phyloP scores from a whole-genome alignment of 2,888 invertebrate genomes.

The Prenolepis imparis region DNA sequence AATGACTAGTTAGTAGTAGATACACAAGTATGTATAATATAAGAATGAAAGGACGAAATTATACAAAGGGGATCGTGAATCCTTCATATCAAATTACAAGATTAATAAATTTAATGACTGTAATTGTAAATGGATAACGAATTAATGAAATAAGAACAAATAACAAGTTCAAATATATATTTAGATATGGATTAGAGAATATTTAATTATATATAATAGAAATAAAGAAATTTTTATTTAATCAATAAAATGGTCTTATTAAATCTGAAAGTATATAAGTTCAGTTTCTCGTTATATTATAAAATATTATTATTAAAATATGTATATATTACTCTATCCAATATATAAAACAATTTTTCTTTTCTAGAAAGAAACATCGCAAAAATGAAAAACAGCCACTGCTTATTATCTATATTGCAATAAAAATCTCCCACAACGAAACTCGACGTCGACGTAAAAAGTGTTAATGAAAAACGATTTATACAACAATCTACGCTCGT shows the following conservation, averaged over 20 bases:
- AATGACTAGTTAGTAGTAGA: background rate
- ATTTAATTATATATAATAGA: background rate
- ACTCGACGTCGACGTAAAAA: background rate
- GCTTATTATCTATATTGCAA: background rate
- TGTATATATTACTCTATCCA: background rate
- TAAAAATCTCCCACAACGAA: background rate
- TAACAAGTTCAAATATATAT: background rate
- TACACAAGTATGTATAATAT: background rate
- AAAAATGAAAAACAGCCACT: background rate
- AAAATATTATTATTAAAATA: background rate
- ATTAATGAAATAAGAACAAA: background rate
- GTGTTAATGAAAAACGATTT: background rate
- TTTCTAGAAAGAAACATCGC: constrained; percentile 11
- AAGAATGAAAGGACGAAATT: background rate
- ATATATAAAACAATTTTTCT: background rate
- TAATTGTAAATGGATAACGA: background rate
- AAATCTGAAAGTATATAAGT: background rate
- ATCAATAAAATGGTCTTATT: background rate
- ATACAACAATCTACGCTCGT: background rate
- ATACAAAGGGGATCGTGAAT: background rate
- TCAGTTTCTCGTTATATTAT: background rate
- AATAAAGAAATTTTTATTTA: background rate
- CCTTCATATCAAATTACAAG: background rate
- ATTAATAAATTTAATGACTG: background rate
- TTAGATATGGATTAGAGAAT: background rate